phyloP scores from a whole-genome alignment of 2,797 vertebrate species.

The Gallinago solitaria region DNA sequence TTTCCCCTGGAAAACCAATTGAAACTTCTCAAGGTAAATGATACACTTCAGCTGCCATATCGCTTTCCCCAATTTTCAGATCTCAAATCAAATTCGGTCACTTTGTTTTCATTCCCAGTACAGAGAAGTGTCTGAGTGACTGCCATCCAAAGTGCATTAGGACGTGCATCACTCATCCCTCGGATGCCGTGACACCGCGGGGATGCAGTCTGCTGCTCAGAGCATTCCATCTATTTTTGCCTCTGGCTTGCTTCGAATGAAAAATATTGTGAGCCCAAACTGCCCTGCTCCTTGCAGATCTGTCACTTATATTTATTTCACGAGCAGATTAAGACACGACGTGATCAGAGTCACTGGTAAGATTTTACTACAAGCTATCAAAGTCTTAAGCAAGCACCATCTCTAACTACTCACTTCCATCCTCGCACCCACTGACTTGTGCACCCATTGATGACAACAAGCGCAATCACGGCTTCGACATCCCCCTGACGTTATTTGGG shows the following conservation, averaged over 20 bases:
- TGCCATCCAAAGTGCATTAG: not conserved
- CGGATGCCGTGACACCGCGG: not conserved
- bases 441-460: accelerated
- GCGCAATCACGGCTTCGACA: not conserved
- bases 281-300: not conserved
- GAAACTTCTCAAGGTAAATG: not conserved
- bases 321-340: not conserved
- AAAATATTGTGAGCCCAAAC: not conserved
- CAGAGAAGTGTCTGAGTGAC: not conserved
- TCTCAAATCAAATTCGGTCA: not conserved
- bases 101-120: constrained; percentile 5
- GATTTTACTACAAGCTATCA: constrained; percentile 32
- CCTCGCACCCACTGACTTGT: not conserved
- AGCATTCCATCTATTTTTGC: constrained; percentile 35
- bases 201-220: not conserved
- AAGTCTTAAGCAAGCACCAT: not conserved
- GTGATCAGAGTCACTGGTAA: not conserved
- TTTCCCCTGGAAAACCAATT: not conserved
- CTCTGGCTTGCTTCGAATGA: not conserved
- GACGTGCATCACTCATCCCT: not conserved
- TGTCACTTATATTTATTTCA: constrained; percentile 2
- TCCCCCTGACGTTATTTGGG: accelerated
- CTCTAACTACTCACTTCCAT: not conserved
- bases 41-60: not conserved
- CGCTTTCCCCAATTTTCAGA: not conserved